Conservation (phyloP, 2,888 invertebrate genomes). For the Lasius fuliginosus region DNA sequence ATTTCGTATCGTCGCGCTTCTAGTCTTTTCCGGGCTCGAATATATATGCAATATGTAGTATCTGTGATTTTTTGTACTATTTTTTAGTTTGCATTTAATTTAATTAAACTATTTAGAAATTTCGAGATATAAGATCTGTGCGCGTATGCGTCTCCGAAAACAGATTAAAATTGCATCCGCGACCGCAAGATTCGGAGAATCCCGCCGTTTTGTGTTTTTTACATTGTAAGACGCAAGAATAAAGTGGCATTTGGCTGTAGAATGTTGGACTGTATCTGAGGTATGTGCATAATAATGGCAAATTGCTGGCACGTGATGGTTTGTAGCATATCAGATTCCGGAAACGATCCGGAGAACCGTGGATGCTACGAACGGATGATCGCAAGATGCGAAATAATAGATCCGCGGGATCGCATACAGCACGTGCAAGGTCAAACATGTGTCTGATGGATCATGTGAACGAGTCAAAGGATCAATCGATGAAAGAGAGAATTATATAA, state of each 20-base stretch:
- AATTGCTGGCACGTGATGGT: slow-evolving; percentile 59
- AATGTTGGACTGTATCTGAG: background rate
- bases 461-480: slow-evolving; percentile 6
- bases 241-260: background rate
- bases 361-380: slow-evolving; percentile 57
- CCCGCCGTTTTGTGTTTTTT: slow-evolving; percentile 11
- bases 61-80: background rate
- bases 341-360: slow-evolving; percentile 59
- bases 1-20: background rate
- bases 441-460: slow-evolving; percentile 22
- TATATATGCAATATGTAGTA: background rate
- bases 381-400: slow-evolving; percentile 46
- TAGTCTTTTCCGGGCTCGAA: background rate
- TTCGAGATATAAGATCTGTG: background rate
- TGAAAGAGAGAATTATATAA: background rate
- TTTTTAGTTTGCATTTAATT: slow-evolving; percentile 2
- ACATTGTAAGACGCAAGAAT: slow-evolving; percentile 3
- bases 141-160: background rate
- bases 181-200: background rate
- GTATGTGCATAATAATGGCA: slow-evolving; percentile 57
- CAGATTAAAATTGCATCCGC: slow-evolving; percentile 17
- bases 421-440: slow-evolving; percentile 44
- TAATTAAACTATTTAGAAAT: background rate
- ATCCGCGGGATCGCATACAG: slow-evolving; percentile 16
- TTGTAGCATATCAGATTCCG: slow-evolving; percentile 66